Evolutionary conservation across 2,888 invertebrate genomes (phyloP).

Genomic region (Drosophila demipolita): DNA sequence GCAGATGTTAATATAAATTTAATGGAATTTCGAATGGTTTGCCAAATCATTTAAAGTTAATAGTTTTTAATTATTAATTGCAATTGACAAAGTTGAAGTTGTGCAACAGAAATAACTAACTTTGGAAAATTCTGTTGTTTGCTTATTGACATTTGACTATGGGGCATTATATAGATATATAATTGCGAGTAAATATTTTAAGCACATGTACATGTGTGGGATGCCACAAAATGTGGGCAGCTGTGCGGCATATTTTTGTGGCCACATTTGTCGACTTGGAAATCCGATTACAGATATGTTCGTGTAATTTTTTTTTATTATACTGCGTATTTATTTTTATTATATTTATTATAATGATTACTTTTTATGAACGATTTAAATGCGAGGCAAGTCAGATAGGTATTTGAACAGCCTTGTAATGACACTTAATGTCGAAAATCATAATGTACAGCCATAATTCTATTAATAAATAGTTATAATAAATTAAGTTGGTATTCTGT

Average conservation of each 20-base stretch:
- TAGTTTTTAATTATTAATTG: constrained; percentile 61
- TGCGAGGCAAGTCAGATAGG: neutral
- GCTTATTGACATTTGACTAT: constrained; percentile 52
- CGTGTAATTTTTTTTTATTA: constrained; percentile 4
- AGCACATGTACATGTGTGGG: neutral
- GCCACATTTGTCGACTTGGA: constrained; percentile 58
- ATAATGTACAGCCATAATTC: neutral
- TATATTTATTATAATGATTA: neutral
- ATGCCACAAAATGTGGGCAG: constrained; percentile 32
- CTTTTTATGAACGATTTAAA: constrained; percentile 7
- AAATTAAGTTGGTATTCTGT: neutral
- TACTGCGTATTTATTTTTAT: constrained; percentile 21
- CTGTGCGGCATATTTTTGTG: constrained; percentile 42
- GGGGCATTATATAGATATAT: constrained; percentile 30
- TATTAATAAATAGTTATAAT: neutral
- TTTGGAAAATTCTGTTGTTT: constrained; percentile 23
- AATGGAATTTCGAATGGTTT: constrained; percentile 42
- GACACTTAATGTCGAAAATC: neutral
- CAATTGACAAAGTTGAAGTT: neutral
- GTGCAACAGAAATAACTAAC: constrained; percentile 4
- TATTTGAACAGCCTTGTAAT: neutral
- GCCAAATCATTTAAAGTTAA: constrained; percentile 40
- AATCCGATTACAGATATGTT: constrained; percentile 63
- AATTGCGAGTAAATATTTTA: constrained; percentile 33
- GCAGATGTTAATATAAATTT: constrained; percentile 19